Conservation (phyloP, 2,888 invertebrate species). For the Oeneis ivallda region DNA sequence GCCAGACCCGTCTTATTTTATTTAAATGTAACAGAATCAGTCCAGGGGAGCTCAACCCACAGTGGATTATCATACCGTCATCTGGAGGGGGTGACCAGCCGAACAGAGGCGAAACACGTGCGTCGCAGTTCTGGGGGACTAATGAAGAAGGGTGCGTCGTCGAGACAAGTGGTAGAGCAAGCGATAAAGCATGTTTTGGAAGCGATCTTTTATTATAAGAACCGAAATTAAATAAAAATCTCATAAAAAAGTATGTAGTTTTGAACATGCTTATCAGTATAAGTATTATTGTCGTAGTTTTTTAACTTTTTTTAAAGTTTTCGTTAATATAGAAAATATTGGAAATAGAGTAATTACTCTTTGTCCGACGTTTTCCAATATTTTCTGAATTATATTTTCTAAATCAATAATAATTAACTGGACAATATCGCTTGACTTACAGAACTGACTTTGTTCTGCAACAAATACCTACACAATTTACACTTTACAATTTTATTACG, state of each 20-base stretch:
- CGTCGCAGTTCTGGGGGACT: constrained; percentile 54
- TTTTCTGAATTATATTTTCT: too few relatives aligned
- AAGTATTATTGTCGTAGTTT: too few relatives aligned
- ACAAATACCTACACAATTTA: constrained; percentile 63
- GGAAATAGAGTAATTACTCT: not conserved
- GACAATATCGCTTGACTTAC: constrained; percentile 39
- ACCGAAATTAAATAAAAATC: not conserved
- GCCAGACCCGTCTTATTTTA: constrained; percentile 28
- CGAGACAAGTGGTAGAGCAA: constrained; percentile 7
- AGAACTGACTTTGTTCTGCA: constrained; percentile 49
- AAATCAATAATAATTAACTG: too few relatives aligned
- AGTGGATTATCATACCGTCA: constrained; percentile 48
- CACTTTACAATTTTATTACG: not conserved
- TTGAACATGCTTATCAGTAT: too few relatives aligned
- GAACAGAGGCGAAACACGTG: constrained; percentile 71
- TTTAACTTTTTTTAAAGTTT: too few relatives aligned
- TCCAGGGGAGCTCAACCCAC: constrained; percentile 54
- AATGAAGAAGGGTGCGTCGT: constrained; percentile 72
- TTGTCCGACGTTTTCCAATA: too few relatives aligned
- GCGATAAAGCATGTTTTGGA: not conserved
- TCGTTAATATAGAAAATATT: too few relatives aligned
- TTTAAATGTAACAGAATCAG: constrained; percentile 37
- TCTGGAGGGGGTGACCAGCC: constrained; percentile 62
- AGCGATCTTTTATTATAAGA: not conserved
- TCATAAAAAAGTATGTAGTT: too few relatives aligned